Percentiles rank a stretch among this genome's conserved stretches.
Evolutionary conservation across 2,888 invertebrate species (phyloP).

Genomic region (Xanthorhoe spadicearia): DNA sequence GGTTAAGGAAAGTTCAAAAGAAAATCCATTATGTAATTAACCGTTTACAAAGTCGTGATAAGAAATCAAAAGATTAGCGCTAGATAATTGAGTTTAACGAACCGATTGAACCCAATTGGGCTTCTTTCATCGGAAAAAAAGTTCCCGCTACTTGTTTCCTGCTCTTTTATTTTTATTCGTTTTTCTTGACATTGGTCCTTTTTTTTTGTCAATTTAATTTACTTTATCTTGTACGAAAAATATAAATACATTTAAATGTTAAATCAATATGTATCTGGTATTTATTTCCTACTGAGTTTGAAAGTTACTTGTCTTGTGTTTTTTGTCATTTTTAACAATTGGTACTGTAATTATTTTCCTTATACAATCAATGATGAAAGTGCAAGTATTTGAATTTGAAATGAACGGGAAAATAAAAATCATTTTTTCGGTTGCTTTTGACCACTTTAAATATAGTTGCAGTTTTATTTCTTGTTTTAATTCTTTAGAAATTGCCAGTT

Average conservation of each 20-base stretch:
- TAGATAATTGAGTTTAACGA: conserved; percentile 47
- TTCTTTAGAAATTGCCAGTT: neutral
- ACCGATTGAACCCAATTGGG: conserved; percentile 36
- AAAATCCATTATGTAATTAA: conserved; percentile 46
- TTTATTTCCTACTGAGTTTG: too few relatives aligned
- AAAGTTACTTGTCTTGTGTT: too few relatives aligned
- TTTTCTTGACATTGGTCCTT: neutral
- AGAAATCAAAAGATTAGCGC: conserved; percentile 45
- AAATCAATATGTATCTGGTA: too few relatives aligned
- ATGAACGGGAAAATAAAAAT: neutral
- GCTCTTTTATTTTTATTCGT: conserved; percentile 23
- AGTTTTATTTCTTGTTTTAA: neutral
- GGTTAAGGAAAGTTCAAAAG: conserved; percentile 38
- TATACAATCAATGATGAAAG: neutral
- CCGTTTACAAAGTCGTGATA: conserved; percentile 40
- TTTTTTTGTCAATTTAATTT: neutral
- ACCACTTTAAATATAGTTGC: neutral
- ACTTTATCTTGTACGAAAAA: too few relatives aligned
- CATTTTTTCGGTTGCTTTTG: neutral
- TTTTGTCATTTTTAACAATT: neutral
- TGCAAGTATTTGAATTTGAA: neutral
- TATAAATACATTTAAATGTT: too few relatives aligned
- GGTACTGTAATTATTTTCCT: neutral
- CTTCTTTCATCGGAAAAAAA: conserved; percentile 27
- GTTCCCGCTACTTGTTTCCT: conserved; percentile 22